A percentile compares a stretch with the other conserved stretches of the same genome.
Evolutionary conservation across 2,888 invertebrate genomes (phyloP).

Genomic region (Torymus tubicola): DNA sequence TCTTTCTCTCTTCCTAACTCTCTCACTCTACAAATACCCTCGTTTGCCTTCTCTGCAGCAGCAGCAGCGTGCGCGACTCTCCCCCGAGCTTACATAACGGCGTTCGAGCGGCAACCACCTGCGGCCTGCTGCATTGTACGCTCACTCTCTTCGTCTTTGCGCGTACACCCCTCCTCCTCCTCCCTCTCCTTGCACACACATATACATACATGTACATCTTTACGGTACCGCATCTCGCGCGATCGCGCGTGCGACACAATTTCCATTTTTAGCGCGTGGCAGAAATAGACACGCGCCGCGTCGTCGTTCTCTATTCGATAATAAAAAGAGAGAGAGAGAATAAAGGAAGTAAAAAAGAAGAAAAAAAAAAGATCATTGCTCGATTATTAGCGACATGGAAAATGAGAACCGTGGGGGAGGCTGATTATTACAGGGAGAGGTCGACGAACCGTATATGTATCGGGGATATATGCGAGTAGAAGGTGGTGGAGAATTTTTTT

Average conservation of each 20-base stretch:
- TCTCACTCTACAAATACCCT: not conserved
- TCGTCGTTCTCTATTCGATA: not conserved
- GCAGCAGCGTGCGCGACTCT: too few species aligned
- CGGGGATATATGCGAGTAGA: too few species aligned
- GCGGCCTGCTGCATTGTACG: slow-evolving; percentile 20
- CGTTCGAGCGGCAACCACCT: slow-evolving; percentile 35
- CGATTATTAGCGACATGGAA: too few species aligned
- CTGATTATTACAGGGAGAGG: too few species aligned
- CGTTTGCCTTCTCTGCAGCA: not conserved
- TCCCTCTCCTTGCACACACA: too few species aligned
- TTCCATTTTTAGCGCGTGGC: slow-evolving; percentile 50
- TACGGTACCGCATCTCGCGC: slow-evolving; percentile 22
- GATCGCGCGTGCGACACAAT: slow-evolving; percentile 40
- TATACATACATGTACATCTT: not conserved
- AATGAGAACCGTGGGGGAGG: too few species aligned
- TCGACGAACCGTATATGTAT: too few species aligned
- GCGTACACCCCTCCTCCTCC: not conserved
- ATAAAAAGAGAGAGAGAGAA: too few species aligned
- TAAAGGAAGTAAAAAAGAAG: too few species aligned
- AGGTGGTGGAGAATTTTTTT: too few species aligned
- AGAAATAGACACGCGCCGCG: not conserved
- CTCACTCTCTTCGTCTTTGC: not conserved
- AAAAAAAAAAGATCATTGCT: too few species aligned
- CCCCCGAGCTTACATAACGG: slow-evolving; percentile 23
- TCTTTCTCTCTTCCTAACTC: not conserved